Evolutionary conservation across 2,888 invertebrate genomes (phyloP), one percentile per base, ranked within the genome.

Genomic region (Eretmocerus hayati): DNA sequence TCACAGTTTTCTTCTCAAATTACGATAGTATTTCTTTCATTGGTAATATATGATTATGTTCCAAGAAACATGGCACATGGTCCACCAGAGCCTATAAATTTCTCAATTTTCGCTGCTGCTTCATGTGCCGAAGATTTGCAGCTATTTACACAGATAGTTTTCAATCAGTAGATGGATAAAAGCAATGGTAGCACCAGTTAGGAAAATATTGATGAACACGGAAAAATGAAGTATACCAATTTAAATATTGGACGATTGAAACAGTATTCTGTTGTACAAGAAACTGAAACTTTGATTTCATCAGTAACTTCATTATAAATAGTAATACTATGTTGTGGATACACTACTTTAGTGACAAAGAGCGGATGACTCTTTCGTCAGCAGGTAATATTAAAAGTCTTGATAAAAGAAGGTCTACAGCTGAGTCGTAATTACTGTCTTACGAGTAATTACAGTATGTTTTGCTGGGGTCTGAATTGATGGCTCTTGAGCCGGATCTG

Each of bases 401-500:
- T 6, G 30, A 30, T n/a, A n/a, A n/a, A n/a, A 23, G 4, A 30
- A 23, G 44, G 35, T 42, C 53, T 77, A 85, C 61, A 90, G 77
- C 72, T 90, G 90, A 54, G 90, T 90, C 56, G 89, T 90, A 60
- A 90, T 90, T 62, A 90, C 90, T 53, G 89, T 87, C 74, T 89
- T 90, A 59, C 89, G 81, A 64, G 87, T 83, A 58, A 89, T 85
- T 46, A 83, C 79, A 40, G 83, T 81, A 55, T 82, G 81, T 62
- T 78, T 76, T 62, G 80, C 75, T 22, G 64, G 61, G 63, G 81
- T 79, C 66, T 84, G 77, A 59, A 81, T 76, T 21, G 79, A 76
- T 4, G 81, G 77, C 52, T 78, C 75, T 38, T 85, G 83, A 19
- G 74, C 70, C 19, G 78, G 76, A 26, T 76, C 74, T 30, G 81